phyloP scores from a whole-genome alignment of 2,113 vertebrate species.

The Diglossa brunneiventris region DNA sequence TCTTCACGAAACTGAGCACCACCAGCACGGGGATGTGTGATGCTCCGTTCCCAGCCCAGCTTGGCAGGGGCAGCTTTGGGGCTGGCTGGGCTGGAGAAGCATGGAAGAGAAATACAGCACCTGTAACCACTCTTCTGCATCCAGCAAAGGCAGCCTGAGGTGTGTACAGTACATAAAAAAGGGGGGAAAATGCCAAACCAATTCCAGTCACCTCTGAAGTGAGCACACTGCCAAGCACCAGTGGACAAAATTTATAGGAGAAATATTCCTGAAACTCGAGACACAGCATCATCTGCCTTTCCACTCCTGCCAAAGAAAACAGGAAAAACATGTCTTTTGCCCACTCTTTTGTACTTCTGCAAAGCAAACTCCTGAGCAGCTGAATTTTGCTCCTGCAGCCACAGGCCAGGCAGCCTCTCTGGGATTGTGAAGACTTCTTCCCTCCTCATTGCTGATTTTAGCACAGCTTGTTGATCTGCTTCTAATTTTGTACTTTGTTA shows the following conservation, averaged over 20 bases:
- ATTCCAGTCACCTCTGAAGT: neutral
- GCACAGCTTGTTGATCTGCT: conserved; percentile 18
- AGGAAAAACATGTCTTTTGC: neutral
- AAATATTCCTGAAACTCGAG: neutral
- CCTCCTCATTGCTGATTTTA: neutral
- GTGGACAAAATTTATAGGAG: neutral
- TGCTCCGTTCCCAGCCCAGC: neutral
- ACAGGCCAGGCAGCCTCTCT: neutral
- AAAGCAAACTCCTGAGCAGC: neutral
- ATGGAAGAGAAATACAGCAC: neutral
- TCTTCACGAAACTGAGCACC: neutral
- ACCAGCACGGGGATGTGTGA: fast-evolving
- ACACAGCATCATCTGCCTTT: neutral
- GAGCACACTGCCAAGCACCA: neutral
- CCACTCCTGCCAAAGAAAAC: neutral
- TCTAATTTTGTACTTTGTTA: conserved; percentile 12
- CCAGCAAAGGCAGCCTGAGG: neutral
- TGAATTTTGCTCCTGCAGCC: neutral
- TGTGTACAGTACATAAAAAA: neutral
- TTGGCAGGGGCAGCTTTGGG: fast-evolving
- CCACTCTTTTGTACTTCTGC: neutral
- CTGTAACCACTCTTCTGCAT: neutral
- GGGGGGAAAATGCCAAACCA: neutral
- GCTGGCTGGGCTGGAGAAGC: neutral
- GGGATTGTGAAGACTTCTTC: neutral